A percentile compares a stretch with the other conserved stretches of the same genome.
Evolutionary conservation across 2,888 invertebrate genomes (phyloP).

Genomic region (Chirona hameri): DNA sequence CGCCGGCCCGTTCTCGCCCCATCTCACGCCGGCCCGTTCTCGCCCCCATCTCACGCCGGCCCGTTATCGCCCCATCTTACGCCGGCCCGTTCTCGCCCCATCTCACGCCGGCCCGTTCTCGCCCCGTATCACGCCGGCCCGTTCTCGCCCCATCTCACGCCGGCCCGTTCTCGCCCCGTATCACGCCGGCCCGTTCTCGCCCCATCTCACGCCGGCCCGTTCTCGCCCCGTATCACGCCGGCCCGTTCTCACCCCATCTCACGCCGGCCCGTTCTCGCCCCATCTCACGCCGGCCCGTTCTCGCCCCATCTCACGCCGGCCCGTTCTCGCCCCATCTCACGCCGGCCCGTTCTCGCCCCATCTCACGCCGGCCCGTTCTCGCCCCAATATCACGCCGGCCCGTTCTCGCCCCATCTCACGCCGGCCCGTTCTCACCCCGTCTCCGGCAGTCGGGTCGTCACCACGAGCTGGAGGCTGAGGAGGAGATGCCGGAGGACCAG

Average conservation of each 20-base stretch:
- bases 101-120: too few species aligned
- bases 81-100: not conserved
- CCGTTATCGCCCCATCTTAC: not conserved
- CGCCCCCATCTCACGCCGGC: too few species aligned
- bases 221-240: not conserved
- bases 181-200: too few species aligned
- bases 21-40: too few species aligned
- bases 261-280: not conserved
- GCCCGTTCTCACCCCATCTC: too few species aligned
- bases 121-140: not conserved
- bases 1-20: not conserved
- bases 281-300: too few species aligned
- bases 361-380: too few species aligned
- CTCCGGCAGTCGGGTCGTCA: conserved; percentile 50
- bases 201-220: too few species aligned
- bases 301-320: too few species aligned
- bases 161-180: not conserved
- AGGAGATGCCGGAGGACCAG: conserved; percentile 73
- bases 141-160: too few species aligned
- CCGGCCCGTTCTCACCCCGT: not conserved
- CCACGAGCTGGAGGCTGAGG: conserved; percentile 62
- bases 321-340: not conserved
- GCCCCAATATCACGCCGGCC: not conserved
- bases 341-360: too few species aligned
- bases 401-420: too few species aligned